Evolutionary conservation across 2,888 invertebrate species (phyloP).

Genomic region (Salticus scenicus): DNA sequence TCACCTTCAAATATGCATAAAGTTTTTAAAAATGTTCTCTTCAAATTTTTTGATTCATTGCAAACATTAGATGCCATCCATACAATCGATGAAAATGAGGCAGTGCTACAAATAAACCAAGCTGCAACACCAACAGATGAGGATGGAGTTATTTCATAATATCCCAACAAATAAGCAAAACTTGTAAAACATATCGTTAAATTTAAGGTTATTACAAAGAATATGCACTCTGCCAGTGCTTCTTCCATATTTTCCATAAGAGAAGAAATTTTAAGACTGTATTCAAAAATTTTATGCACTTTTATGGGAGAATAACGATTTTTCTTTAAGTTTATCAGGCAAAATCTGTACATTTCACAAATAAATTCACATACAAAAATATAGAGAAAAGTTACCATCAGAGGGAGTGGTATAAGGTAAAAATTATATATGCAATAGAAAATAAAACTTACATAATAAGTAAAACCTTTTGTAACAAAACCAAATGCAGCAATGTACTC

Average conservation of each 20-base stretch:
- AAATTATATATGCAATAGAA: conserved; percentile 36
- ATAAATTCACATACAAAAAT: conserved; percentile 17
- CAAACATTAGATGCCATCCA: conserved; percentile 34
- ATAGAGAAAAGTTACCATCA: conserved; percentile 10
- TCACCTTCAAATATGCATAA: neutral
- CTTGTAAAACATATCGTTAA: conserved; percentile 22
- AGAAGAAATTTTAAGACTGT: neutral
- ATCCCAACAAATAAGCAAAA: conserved; percentile 42
- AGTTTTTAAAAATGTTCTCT: neutral
- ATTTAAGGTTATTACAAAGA: conserved; percentile 37
- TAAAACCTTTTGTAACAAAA: neutral
- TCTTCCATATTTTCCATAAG: conserved; percentile 35
- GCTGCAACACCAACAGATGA: conserved; percentile 10
- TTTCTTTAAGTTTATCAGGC: neutral
- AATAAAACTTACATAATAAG: conserved; percentile 13
- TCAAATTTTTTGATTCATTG: conserved; percentile 8
- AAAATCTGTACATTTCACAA: conserved; percentile 7
- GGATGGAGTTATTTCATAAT: neutral
- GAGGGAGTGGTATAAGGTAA: conserved; percentile 26
- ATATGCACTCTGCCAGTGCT: conserved; percentile 22
- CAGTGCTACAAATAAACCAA: conserved; percentile 21
- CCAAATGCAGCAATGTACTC: conserved; percentile 28
- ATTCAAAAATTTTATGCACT: neutral
- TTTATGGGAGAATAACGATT: neutral
- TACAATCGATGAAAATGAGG: conserved; percentile 15